A percentile compares a stretch with the other conserved stretches of the same genome.
Evolutionary conservation across 2,797 vertebrate genomes (phyloP).

Genomic region (Champsocephalus gunnari): DNA sequence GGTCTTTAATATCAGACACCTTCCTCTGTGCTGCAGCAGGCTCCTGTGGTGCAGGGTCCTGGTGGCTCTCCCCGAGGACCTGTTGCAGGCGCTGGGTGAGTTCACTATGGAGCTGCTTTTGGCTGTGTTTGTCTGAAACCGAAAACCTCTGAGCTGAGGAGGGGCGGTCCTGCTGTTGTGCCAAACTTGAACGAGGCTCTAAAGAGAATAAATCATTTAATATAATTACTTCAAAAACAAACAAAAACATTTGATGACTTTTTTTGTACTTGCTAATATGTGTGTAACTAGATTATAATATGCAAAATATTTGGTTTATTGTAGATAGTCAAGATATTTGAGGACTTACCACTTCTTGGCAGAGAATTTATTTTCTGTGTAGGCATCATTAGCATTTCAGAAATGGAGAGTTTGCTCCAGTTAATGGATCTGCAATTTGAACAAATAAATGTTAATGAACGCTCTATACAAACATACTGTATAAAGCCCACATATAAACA

Average conservation of each 20-base stretch:
- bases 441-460: conserved; percentile 34
- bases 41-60: conserved; percentile 31
- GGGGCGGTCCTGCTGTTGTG: conserved; percentile 20
- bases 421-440: conserved; percentile 53
- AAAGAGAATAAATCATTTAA: background rate
- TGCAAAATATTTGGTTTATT: background rate
- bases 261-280: background rate
- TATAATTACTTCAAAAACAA: background rate
- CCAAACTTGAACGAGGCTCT: conserved; percentile 40
- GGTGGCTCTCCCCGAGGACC: conserved; percentile 59
- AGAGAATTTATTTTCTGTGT: conserved; percentile 63
- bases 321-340: background rate
- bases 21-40: conserved; percentile 9
- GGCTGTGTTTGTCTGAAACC: conserved; percentile 47
- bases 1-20: conserved; percentile 5
- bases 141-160: conserved; percentile 41
- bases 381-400: conserved; percentile 74
- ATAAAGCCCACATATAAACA: background rate
- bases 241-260: background rate
- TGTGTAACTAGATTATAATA: conserved; percentile 2
- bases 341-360: conserved; percentile 59
- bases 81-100: conserved; percentile 73
- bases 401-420: conserved; percentile 74
- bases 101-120: conserved; percentile 71
- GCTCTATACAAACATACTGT: background rate